Conservation (phyloP, 2,888 invertebrate genomes). For the Cosmia pyralina region DNA sequence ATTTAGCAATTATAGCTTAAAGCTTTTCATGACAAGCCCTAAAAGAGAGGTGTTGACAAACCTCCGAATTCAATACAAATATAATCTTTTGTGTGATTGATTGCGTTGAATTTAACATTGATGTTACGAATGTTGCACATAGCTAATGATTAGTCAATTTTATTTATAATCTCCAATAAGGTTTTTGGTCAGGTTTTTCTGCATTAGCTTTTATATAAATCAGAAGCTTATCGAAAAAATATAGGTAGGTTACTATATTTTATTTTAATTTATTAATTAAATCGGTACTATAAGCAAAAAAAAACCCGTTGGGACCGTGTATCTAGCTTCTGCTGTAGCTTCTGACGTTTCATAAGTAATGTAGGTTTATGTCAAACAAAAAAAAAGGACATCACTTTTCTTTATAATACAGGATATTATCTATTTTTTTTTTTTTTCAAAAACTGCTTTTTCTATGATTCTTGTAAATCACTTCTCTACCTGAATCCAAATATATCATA, state of each 20-base stretch:
- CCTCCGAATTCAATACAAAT: constrained; percentile 1
- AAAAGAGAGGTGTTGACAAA: neutral
- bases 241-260: too few relatives aligned
- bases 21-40: neutral
- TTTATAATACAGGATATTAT: neutral
- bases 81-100: constrained; percentile 1
- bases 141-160: neutral
- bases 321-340: too few relatives aligned
- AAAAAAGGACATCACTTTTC: neutral
- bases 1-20: neutral
- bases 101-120: constrained; percentile 8
- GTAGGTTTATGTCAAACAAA: too few relatives aligned
- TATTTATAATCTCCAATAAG: neutral
- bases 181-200: neutral
- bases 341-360: too few relatives aligned
- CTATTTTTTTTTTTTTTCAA: neutral
- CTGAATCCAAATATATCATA: neutral
- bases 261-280: too few relatives aligned
- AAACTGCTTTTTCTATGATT: neutral
- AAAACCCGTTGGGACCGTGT: too few relatives aligned
- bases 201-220: neutral
- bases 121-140: neutral
- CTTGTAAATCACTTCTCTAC: neutral
- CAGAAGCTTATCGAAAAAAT: neutral
- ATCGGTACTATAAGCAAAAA: too few relatives aligned